Percentiles rank a stretch among this genome's conserved stretches.
Conservation (phyloP, 2,888 invertebrate species). For the Caenorhabditis plicata region DNA sequence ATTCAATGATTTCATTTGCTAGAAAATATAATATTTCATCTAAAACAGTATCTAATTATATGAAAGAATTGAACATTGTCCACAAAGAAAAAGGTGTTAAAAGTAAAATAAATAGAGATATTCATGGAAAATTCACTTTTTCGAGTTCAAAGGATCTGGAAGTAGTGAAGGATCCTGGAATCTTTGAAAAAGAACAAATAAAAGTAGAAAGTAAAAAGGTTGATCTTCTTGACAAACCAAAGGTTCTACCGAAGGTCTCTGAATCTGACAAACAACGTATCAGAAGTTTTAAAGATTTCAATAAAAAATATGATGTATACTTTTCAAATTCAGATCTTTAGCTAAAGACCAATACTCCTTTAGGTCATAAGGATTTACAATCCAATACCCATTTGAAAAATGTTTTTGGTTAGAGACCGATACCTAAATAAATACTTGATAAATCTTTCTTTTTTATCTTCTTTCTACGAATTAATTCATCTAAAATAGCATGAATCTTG, state of each 20-base stretch:
- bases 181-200: slow-evolving; percentile 13
- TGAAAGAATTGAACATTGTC: slow-evolving; percentile 13
- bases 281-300: slow-evolving; percentile 9
- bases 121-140: slow-evolving; percentile 13
- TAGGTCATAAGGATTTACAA: no score
- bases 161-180: slow-evolving; percentile 5
- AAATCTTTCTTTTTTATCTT: slow-evolving; percentile 19
- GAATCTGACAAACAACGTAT: slow-evolving; percentile 4
- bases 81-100: slow-evolving; percentile 14
- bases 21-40: slow-evolving; percentile 20
- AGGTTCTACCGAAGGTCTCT: slow-evolving; percentile 11
- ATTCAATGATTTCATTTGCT: slow-evolving; percentile 16
- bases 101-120: slow-evolving; percentile 9
- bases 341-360: slow-evolving; percentile 21
- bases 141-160: slow-evolving; percentile 10
- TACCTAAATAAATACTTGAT: slow-evolving; percentile 23
- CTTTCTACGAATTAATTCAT: slow-evolving; percentile 24
- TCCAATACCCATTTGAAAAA: slow-evolving; percentile 11
- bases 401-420: slow-evolving; percentile 19
- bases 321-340: slow-evolving; percentile 19
- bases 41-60: slow-evolving; percentile 20
- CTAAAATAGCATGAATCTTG: slow-evolving; percentile 38
- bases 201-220: slow-evolving; percentile 21
- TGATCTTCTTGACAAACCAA: slow-evolving; percentile 20
- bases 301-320: slow-evolving; percentile 14